A percentile compares a stretch with the other conserved stretches of the same genome.
Evolutionary conservation across 2,888 invertebrate species (phyloP).

Genomic region (Eumerus sabulonum): DNA sequence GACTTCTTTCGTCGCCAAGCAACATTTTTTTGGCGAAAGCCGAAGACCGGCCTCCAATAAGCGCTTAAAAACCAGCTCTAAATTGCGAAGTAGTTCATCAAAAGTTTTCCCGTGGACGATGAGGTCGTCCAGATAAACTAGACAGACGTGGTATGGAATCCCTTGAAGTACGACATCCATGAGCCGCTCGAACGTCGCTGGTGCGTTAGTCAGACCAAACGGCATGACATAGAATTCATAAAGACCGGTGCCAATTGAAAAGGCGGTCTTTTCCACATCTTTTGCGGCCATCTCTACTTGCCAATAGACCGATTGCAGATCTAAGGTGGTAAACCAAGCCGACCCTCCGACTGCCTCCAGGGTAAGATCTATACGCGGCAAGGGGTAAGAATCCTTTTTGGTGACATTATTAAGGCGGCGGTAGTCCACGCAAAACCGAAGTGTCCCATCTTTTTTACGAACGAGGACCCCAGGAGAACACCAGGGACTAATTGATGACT

Average conservation of each 20-base stretch:
- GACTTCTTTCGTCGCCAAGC: constrained; percentile 5
- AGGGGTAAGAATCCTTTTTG: no score
- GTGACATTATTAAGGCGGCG: constrained; percentile 21
- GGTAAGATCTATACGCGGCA: constrained; percentile 49
- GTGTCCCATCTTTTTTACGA: no score
- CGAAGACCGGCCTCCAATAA: neutral
- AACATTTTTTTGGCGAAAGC: neutral
- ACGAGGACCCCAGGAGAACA: no score
- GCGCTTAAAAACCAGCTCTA: constrained; percentile 7
- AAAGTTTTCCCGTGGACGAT: constrained; percentile 59
- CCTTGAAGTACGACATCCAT: no score
- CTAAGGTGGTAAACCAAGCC: constrained; percentile 66
- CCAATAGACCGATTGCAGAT: constrained; percentile 63
- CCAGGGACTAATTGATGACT: no score
- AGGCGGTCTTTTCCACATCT: constrained; percentile 64
- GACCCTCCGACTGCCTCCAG: constrained; percentile 66
- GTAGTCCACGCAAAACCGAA: no score
- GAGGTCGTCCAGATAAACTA: constrained; percentile 67
- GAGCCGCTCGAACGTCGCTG: constrained; percentile 67
- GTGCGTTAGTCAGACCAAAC: constrained; percentile 54
- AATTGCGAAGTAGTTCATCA: constrained; percentile 42
- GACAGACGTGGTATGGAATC: no score
- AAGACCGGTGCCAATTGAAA: constrained; percentile 4
- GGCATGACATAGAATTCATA: constrained; percentile 69
- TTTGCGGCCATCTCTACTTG: constrained; percentile 41